Conservation (phyloP, 2,888 invertebrate species). For the Acleris cristana region DNA sequence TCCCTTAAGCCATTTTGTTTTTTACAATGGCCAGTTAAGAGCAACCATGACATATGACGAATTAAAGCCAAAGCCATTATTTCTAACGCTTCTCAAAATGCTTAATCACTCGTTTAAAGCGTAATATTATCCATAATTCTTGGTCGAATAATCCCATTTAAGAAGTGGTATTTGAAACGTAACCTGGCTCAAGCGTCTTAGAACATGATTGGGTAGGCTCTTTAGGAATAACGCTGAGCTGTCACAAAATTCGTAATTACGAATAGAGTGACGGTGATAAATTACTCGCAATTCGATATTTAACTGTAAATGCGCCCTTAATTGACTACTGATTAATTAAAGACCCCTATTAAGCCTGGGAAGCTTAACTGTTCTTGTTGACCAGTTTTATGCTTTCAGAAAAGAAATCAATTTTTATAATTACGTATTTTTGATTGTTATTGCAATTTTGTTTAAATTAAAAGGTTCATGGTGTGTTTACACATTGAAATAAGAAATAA, state of each 20-base stretch:
- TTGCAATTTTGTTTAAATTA: too few species aligned
- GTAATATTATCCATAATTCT: slow-evolving; percentile 9
- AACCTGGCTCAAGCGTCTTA: slow-evolving; percentile 23
- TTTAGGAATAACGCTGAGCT: slow-evolving; percentile 4
- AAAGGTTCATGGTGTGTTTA: too few species aligned
- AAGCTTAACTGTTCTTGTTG: slow-evolving; percentile 6
- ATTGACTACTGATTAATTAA: slow-evolving; percentile 21
- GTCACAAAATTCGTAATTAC: slow-evolving; percentile 9
- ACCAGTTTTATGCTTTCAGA: too few species aligned
- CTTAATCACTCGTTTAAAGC: too few species aligned
- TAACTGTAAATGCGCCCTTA: slow-evolving; percentile 7
- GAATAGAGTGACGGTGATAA: slow-evolving; percentile 21
- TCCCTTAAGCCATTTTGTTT: too few species aligned
- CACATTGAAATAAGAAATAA: too few species aligned
- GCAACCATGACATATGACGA: too few species aligned
- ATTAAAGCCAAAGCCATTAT: too few species aligned
- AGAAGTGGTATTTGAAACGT: slow-evolving; percentile 21
- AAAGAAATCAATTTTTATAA: too few species aligned
- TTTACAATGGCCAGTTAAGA: too few species aligned
- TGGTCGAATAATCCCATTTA: slow-evolving; percentile 9
- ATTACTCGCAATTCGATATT: slow-evolving; percentile 21
- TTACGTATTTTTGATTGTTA: too few species aligned
- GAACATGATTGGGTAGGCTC: neutral
- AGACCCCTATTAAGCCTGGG: slow-evolving; percentile 13
- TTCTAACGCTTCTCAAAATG: too few species aligned